Percentiles rank a stretch among this genome's conserved stretches.
phyloP scores from a whole-genome alignment of 2,888 invertebrate genomes.

The Thera obeliscata region DNA sequence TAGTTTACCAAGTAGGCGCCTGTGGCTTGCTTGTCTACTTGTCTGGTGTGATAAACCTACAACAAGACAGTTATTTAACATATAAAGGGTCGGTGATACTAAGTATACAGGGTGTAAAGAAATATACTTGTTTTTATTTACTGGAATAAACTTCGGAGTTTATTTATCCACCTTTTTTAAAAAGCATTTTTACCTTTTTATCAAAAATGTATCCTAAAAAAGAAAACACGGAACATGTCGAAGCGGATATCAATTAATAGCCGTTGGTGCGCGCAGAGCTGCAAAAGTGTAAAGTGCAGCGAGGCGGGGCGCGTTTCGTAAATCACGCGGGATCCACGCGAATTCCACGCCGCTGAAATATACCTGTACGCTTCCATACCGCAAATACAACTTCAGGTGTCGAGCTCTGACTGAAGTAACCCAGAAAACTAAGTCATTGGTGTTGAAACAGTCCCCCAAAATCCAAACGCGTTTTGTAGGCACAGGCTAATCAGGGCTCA shows the following conservation, averaged over 20 bases:
- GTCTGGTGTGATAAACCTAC: not conserved
- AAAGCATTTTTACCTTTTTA: constrained; percentile 12
- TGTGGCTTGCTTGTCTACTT: not conserved
- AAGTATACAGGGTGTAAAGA: too few species aligned
- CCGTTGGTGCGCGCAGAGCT: constrained; percentile 74
- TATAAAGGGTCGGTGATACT: not conserved
- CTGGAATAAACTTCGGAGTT: not conserved
- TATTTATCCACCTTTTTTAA: not conserved
- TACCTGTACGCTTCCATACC: constrained; percentile 40
- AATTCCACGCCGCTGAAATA: constrained; percentile 72
- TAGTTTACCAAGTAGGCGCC: constrained; percentile 28
- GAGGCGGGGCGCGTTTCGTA: constrained; percentile 77
- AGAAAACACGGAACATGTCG: constrained; percentile 61
- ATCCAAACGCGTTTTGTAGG: too few species aligned
- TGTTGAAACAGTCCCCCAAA: too few species aligned
- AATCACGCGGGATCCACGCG: constrained; percentile 73
- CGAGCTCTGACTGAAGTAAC: not conserved
- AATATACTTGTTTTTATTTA: not conserved
- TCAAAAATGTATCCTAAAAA: constrained; percentile 36
- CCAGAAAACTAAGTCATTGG: too few species aligned
- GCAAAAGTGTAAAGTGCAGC: constrained; percentile 83
- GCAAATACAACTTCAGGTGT: constrained; percentile 32
- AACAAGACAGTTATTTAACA: not conserved
- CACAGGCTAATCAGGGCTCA: too few species aligned
- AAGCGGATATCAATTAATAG: constrained; percentile 79